Base-by-base conservation (phyloP, 2,888 invertebrate genomes). In the Caradrina kadenii region DNA sequence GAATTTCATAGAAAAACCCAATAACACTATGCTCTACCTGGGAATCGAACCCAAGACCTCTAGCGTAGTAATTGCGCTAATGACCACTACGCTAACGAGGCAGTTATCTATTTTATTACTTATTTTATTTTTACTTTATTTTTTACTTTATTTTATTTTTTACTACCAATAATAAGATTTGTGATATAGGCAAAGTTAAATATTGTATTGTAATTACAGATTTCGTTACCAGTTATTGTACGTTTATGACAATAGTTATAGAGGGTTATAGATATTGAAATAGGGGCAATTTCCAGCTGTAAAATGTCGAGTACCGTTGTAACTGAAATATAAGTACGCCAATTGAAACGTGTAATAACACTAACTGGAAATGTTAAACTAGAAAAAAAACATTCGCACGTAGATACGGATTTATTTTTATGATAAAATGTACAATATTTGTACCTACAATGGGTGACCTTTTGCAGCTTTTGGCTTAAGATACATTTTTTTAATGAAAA, bases 201-300 rank as follows among this genome's bases (percentile, higher is more conserved):
- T 39, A 39, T 45, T 68, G 22, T n/a, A 58, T 49, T 61, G 35
- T 62, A 55, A 63, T 55, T 17, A 50, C 13, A 59, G 26, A 48
- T 65, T 59, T 79, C 17, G 65, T 59, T 66, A 54, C 45, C 50
- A 48, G 66, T n/a, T 50, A 61, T 75, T 73, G 42, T 59, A 59
- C 63, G 42, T 61, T 85, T 71, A 61, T 55, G 58, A 39, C 55
- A 21, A 63, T 62, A 39, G 61, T 58, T 70, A 66, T 61, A 39
- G 49, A 26, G 21, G 35, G 35, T 49, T 69, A 58, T 53, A 60
- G 17, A 59, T 63, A 68, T 70, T 78, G 63, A 61, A 54, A 81
- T 66, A 49, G 48, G 53, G 50, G 56, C 70, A 79, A 63, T 65
- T 21, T 56, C 54, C 53, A 53, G 54, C 31, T 59, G 55, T 45